Evolutionary conservation across 2,797 vertebrate species (phyloP), one percentile per base, ranked within the genome.

Genomic region (Limnodromus scolopaceus): DNA sequence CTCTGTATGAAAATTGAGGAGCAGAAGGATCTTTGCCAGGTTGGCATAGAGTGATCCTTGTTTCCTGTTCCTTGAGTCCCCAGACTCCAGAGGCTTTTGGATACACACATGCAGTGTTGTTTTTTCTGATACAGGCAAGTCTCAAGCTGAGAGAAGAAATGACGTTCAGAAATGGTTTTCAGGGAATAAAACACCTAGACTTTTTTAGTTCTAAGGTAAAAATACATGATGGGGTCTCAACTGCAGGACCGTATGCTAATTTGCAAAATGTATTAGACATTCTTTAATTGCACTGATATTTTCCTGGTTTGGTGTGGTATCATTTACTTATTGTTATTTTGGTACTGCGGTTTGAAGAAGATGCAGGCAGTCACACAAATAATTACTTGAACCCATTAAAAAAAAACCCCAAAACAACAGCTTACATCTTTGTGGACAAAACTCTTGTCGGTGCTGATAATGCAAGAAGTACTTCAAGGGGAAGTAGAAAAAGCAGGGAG

Each of bases 391-490:
- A 84, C 24, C 16, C 66, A 51, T 36, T 22, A 32, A 43, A 34
- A 18, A 58, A 24, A 49, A 22, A 6, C 7, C 10, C 43, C 45
- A 46, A 46, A 46, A 22, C 45, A 46, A 45, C 11, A 34, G 5
- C 25, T 16, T 63, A 36, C 76, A 61, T 91, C 34, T 89, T 82
- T 82, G 28, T 34, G 51, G 75, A 71, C 91, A 94, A 88, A 91
- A 94, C 88, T 96, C 89, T 89, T 89, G 64, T 92, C 89, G 65
- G 70, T 68, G 79, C 92, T 95, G 87, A 88, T 79, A 76, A 83
- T 53, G 71, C 89, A 92, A 94, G 90, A 86, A 86, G 85, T 91
- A 91, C 89, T 97, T 96, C 51, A 91, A 84, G 89, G 93, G 93
- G 77, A 96, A 96, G 87, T 63, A 94, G 93, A 89, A 95, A 98